phyloP scores from a whole-genome alignment of 2,797 vertebrate species.

The Muscicapa striata region DNA sequence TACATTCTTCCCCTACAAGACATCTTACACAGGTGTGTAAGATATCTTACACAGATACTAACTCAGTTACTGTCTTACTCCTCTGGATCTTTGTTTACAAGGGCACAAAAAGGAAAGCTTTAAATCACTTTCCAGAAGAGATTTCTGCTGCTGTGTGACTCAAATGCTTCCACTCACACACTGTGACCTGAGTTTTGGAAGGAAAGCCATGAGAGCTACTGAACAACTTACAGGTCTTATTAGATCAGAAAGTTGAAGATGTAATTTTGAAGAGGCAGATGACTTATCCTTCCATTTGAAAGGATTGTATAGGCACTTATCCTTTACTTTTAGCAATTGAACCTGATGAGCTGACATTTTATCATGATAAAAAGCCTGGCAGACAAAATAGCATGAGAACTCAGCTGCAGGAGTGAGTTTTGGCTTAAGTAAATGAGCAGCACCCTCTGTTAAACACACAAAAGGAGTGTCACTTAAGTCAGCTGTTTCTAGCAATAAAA shows the following conservation, averaged over 20 bases:
- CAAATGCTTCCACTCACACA: background rate
- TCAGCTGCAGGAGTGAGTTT: background rate
- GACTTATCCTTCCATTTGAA: background rate
- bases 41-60: no score
- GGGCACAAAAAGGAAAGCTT: background rate
- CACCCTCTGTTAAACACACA: background rate
- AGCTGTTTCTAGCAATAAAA: background rate
- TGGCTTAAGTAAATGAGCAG: background rate
- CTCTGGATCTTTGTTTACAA: background rate
- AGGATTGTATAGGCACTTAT: background rate
- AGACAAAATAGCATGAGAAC: background rate
- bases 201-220: background rate
- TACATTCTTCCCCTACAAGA: background rate
- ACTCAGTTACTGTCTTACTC: background rate
- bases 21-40: rapidly evolving
- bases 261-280: background rate
- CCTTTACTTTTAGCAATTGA: background rate
- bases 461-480: background rate
- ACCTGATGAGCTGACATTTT: background rate
- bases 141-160: background rate
- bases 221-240: background rate
- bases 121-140: background rate
- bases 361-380: background rate
- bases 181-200: background rate
- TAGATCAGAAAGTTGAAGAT: background rate